A percentile compares a stretch with the other conserved stretches of the same genome.
phyloP scores from a whole-genome alignment of 2,797 vertebrate species.

The Crocodylus rhombifer region DNA sequence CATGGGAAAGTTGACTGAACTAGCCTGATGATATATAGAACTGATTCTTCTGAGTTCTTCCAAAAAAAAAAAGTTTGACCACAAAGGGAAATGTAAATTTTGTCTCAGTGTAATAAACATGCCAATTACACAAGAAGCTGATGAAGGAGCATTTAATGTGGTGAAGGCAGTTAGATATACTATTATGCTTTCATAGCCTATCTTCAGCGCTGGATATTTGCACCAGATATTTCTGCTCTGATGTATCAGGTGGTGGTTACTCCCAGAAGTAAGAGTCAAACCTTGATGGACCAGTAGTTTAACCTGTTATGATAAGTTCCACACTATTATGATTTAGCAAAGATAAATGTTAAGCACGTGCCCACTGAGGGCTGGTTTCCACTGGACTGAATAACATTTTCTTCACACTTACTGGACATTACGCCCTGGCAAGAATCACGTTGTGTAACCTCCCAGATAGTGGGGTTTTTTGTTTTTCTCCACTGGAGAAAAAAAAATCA shows the following conservation, averaged over 20 bases:
- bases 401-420: not conserved
- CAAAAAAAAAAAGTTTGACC: no score
- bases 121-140: not conserved
- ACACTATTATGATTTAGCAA: not conserved
- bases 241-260: accelerated
- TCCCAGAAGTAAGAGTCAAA: not conserved
- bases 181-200: accelerated
- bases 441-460: not conserved
- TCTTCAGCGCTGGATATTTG: accelerated
- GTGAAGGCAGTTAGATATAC: not conserved
- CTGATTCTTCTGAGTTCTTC: no score
- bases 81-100: no score
- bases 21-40: not conserved
- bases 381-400: not conserved
- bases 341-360: not conserved
- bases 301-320: not conserved
- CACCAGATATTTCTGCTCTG: accelerated
- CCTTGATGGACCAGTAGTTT: not conserved
- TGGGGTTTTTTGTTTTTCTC: not conserved
- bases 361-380: not conserved
- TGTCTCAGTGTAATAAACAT: no score
- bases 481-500: not conserved
- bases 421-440: not conserved
- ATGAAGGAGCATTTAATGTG: not conserved
- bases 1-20: accelerated